Base-by-base conservation (phyloP, 1,140 invertebrate genomes). In the Lasaia peninsularis region DNA sequence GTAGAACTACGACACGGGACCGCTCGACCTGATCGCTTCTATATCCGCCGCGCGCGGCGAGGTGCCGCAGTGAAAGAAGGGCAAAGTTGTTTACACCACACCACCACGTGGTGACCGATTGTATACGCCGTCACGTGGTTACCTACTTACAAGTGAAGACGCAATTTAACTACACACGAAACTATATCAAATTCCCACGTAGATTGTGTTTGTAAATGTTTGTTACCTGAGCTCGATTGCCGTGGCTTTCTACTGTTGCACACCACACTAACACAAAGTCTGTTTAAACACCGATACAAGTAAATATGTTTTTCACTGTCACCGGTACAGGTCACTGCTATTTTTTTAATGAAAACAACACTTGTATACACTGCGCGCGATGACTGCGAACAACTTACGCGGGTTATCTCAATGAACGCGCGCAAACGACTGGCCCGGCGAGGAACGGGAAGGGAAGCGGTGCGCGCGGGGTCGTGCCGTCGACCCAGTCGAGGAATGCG, bases 401-500 rank as follows among this genome's bases (percentile, higher is more conserved):
- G 52, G 74, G 70, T 71, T 69, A 71, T 71, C 76, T 61, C 72
- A 56, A 64, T 63, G 68, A 70, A 79, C 78, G 84, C 81, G 79
- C 80, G 80, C 79, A 75, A 80, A 84, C 76, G 74, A 87, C 84
- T 87, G 80, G 71, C 49, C 40, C 40, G 60, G 55, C 53, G 20
- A 40, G 53, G 60, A 59, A 44, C 37, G 51, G 52, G 63, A 62
- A 62, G 75, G 67, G 68, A 70, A 55, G 73, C 56, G 72, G 68
- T 58, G 73, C 60, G 78, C 72, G 77, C 70, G 78, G 79, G 72
- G 80, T 74, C 69, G 74, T 76, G 78, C 79, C 75, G 85, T 78
- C 77, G 79, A 85, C 82, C 80, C 77, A 82, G 81, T 81, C 80
- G 76, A 74, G 80, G 80, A 86, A 83, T 85, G 85, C 75, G 75